Evolutionary conservation across 1,140 invertebrate species (phyloP).

Genomic region (Drosophila pachea): DNA sequence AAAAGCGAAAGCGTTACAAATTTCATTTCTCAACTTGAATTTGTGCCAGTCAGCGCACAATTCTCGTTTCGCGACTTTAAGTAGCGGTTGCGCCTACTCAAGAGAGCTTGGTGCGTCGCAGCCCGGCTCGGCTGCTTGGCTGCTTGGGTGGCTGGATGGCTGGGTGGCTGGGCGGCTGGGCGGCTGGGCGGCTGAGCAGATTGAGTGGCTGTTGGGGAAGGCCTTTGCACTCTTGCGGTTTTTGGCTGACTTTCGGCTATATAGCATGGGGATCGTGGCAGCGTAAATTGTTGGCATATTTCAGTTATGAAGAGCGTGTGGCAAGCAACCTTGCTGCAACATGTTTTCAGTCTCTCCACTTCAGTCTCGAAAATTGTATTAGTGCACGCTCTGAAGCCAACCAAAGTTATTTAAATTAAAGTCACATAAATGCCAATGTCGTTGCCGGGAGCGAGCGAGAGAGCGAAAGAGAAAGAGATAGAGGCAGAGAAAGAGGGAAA

Average conservation of each 20-base stretch:
- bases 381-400: slow-evolving; percentile 35
- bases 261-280: slow-evolving; percentile 12
- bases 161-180: not conserved
- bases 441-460: slow-evolving; percentile 5
- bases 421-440: slow-evolving; percentile 46
- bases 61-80: slow-evolving; percentile 18
- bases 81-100: slow-evolving; percentile 11
- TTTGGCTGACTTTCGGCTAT: slow-evolving; percentile 24
- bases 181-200: not conserved
- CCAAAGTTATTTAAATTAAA: slow-evolving; percentile 61
- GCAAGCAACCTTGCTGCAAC: slow-evolving; percentile 30
- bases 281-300: slow-evolving; percentile 35
- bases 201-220: not conserved
- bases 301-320: slow-evolving; percentile 30
- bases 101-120: too few species aligned
- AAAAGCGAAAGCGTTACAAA: slow-evolving; percentile 58
- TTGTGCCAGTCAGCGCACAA: slow-evolving; percentile 34
- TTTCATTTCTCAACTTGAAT: slow-evolving; percentile 50
- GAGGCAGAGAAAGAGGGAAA: not conserved
- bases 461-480: not conserved
- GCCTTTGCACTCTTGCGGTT: slow-evolving; percentile 27
- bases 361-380: slow-evolving; percentile 39
- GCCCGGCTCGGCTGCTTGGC: not conserved
- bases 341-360: slow-evolving; percentile 17
- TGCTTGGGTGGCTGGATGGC: not conserved